phyloP scores from a whole-genome alignment of 2,888 invertebrate genomes.

The Thecophora atra region DNA sequence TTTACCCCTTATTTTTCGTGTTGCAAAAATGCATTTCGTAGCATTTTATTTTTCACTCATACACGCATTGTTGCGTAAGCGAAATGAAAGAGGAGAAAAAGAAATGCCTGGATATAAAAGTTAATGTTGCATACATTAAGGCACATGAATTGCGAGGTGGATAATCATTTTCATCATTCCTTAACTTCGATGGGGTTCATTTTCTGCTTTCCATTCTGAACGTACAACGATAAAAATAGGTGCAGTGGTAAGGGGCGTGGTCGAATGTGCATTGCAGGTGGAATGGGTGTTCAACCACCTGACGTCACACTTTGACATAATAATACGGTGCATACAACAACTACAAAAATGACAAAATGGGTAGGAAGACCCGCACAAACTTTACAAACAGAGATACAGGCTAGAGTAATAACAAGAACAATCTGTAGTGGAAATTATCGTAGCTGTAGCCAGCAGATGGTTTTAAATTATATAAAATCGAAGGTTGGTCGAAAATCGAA shows the following conservation, averaged over 20 bases:
- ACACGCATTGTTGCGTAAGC: slow-evolving; percentile 16
- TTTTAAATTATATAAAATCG: slow-evolving; percentile 22
- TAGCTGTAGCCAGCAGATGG: slow-evolving; percentile 10
- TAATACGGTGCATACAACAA: slow-evolving; percentile 34
- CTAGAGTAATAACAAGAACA: slow-evolving; percentile 9
- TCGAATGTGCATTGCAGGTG: not conserved
- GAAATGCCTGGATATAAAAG: slow-evolving; percentile 14
- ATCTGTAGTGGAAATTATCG: slow-evolving; percentile 17
- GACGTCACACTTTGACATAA: slow-evolving; percentile 44
- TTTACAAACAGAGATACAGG: slow-evolving; percentile 15
- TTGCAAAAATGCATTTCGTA: slow-evolving; percentile 18
- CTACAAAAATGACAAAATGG: not conserved
- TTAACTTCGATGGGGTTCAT: not conserved
- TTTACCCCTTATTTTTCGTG: slow-evolving; percentile 22
- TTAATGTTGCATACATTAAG: slow-evolving; percentile 18
- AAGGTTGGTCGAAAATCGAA: no score
- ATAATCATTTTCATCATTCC: no score
- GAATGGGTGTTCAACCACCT: slow-evolving; percentile 37
- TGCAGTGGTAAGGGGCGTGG: not conserved
- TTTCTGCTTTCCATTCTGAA: not conserved
- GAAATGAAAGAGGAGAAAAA: not conserved
- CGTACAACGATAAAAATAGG: not conserved
- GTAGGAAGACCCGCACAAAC: not conserved
- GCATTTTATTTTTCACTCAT: slow-evolving; percentile 37
- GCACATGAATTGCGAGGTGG: not conserved